phyloP scores from a whole-genome alignment of 2,888 invertebrate species.

The Acheta domesticus region DNA sequence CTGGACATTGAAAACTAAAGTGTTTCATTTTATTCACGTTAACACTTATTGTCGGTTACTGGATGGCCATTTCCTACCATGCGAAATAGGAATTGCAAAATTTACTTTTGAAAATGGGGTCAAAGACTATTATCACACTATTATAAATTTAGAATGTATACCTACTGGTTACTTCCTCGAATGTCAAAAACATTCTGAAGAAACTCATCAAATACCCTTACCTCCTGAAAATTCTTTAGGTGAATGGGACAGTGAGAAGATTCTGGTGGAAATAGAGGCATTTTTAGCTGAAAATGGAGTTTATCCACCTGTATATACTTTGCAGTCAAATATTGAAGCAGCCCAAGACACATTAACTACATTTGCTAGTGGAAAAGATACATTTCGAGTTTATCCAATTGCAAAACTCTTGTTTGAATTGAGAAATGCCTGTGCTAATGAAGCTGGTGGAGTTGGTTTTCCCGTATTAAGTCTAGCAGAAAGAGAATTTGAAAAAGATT shows the following conservation, averaged over 20 bases:
- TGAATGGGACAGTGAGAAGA: background rate
- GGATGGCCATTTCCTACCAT: background rate
- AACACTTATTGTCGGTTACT: background rate
- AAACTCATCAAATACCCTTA: background rate
- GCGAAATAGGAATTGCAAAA: background rate
- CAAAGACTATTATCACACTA: background rate
- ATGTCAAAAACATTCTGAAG: background rate
- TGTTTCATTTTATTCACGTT: background rate
- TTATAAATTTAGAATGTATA: background rate
- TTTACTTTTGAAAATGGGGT: background rate
- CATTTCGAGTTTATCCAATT: constrained; percentile 1
- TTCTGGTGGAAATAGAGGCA: background rate
- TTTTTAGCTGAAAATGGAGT: background rate
- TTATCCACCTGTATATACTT: constrained; percentile 2
- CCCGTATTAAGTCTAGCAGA: background rate
- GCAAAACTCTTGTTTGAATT: background rate
- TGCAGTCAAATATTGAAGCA: background rate
- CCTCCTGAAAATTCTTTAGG: background rate
- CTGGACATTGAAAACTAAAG: background rate
- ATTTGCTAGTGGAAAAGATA: background rate
- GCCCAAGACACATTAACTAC: background rate
- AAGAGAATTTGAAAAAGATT: background rate
- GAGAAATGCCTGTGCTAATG: background rate
- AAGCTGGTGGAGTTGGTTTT: background rate
- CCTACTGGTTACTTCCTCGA: background rate